phyloP scores from a whole-genome alignment of 2,113 vertebrate genomes.

The Noctilio leporinus region DNA sequence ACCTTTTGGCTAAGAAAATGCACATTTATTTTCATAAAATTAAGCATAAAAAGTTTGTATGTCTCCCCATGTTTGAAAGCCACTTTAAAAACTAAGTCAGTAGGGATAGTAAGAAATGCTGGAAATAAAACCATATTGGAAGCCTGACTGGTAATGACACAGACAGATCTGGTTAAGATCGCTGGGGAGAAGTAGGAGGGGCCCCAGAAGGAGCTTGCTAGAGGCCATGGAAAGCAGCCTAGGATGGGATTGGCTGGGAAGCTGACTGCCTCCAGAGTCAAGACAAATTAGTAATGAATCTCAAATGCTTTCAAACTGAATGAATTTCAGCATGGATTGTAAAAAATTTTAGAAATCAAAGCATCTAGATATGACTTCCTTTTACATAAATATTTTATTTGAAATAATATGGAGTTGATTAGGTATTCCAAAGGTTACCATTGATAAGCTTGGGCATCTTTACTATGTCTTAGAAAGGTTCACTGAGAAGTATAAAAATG shows the following conservation, averaged over 20 bases:
- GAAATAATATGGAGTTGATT: background rate
- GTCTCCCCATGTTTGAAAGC: background rate
- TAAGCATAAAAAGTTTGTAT: background rate
- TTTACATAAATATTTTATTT: background rate
- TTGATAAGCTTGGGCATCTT: background rate
- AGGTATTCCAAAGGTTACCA: background rate
- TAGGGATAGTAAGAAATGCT: background rate
- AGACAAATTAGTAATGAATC: background rate
- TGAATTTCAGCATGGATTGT: background rate
- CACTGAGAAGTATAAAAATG: background rate
- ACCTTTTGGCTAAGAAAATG: background rate
- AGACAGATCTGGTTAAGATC: too few species aligned
- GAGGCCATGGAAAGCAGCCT: too few species aligned
- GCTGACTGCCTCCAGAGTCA: too few species aligned
- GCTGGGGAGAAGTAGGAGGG: too few species aligned
- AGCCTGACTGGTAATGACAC: background rate
- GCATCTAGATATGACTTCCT: background rate
- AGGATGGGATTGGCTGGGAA: too few species aligned
- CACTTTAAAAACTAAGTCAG: background rate
- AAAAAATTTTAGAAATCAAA: background rate
- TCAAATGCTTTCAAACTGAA: background rate
- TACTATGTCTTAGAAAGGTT: background rate
- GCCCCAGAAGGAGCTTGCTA: too few species aligned
- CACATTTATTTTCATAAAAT: background rate
- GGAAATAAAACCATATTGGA: background rate